Evolutionary conservation across 2,797 vertebrate species (phyloP).

Genomic region (Melopsittacus undulatus): DNA sequence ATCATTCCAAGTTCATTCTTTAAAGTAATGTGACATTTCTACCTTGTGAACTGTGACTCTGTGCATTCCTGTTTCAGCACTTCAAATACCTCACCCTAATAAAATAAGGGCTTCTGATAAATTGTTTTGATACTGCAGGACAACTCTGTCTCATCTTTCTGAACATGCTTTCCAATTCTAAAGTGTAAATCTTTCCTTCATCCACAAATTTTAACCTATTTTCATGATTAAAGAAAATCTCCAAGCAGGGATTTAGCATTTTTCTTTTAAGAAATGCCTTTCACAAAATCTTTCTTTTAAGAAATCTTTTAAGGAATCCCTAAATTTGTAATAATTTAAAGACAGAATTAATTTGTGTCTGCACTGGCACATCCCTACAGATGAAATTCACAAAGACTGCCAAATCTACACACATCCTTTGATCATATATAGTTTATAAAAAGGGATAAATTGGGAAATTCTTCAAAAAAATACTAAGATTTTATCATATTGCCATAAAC

Average conservation of each 20-base stretch:
- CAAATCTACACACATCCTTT: background rate
- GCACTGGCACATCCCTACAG: background rate
- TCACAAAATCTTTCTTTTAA: background rate
- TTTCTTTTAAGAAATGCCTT: background rate
- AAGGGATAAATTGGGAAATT: background rate
- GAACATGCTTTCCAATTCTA: background rate
- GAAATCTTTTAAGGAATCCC: background rate
- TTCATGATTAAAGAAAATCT: background rate
- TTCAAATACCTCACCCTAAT: background rate
- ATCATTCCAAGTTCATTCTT: background rate
- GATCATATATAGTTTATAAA: background rate
- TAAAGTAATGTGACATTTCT: accelerated
- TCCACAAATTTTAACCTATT: background rate
- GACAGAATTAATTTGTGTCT: background rate
- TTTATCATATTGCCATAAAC: background rate
- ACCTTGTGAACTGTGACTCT: background rate
- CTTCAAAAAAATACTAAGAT: background rate
- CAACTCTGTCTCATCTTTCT: background rate
- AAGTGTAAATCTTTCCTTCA: background rate
- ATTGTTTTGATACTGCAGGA: background rate
- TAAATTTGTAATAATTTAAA: background rate
- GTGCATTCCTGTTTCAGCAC: background rate
- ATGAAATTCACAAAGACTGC: background rate
- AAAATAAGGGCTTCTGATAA: background rate
- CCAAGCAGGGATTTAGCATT: background rate